Evolutionary conservation across 2,113 vertebrate species (phyloP).

Genomic region (Gila orcuttii): DNA sequence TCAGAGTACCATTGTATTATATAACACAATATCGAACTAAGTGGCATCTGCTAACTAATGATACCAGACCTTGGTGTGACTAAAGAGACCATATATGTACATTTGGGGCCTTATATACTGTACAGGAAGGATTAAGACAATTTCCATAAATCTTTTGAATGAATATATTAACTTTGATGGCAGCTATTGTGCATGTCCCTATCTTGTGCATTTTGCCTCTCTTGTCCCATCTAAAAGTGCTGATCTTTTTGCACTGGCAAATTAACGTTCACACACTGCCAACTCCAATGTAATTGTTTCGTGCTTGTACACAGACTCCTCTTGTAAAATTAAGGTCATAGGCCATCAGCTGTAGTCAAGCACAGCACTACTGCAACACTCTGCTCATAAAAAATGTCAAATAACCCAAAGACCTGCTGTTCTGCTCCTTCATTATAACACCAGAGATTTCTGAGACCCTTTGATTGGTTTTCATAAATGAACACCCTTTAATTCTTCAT

Average conservation of each 20-base stretch:
- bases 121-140: neutral
- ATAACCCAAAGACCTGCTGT: neutral
- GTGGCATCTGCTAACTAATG: neutral
- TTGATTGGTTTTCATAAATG: constrained; percentile 49
- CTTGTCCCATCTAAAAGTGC: neutral
- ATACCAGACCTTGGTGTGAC: neutral
- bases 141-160: neutral
- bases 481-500: constrained; percentile 56
- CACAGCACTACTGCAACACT: constrained; percentile 4
- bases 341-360: neutral
- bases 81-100: neutral
- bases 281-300: constrained; percentile 1
- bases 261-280: too few species aligned
- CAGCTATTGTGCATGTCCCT: too few species aligned
- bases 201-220: neutral
- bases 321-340: constrained; percentile 30
- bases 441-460: neutral
- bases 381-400: neutral
- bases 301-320: constrained; percentile 14
- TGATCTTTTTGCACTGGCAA: neutral
- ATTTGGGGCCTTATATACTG: neutral
- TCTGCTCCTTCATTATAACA: neutral
- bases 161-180: neutral
- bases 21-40: neutral
- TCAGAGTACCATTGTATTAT: neutral